phyloP scores from a whole-genome alignment of 2,797 vertebrate genomes.

The Varecia variegata region DNA sequence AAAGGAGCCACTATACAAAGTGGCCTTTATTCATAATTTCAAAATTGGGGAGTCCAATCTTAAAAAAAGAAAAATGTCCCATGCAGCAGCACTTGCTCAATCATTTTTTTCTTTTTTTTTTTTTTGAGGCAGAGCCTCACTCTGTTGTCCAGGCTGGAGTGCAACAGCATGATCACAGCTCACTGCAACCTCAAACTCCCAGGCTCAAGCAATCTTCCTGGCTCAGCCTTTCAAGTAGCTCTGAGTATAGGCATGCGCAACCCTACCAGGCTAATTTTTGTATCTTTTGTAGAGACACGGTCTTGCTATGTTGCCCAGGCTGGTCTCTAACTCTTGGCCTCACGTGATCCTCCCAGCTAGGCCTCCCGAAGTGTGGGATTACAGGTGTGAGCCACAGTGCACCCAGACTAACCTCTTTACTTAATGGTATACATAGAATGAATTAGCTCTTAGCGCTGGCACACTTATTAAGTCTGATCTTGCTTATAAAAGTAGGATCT shows the following conservation, averaged over 20 bases:
- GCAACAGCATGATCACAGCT: too few relatives aligned
- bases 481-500: neutral
- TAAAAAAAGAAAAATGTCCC: neutral
- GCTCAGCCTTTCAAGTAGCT: neutral
- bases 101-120: neutral
- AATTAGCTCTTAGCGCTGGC: neutral
- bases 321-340: neutral
- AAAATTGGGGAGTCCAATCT: neutral
- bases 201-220: neutral
- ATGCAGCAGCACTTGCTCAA: neutral
- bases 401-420: neutral
- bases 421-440: neutral
- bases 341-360: too few relatives aligned
- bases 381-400: neutral
- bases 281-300: neutral
- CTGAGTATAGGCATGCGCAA: neutral
- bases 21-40: slow-evolving; percentile 22
- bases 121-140: neutral
- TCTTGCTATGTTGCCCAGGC: neutral
- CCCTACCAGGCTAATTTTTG: neutral
- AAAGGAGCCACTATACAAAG: neutral
- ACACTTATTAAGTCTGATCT: neutral
- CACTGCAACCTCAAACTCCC: neutral
- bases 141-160: neutral
- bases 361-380: neutral